Conservation (phyloP, 2,888 invertebrate genomes). For the Trachelus tabidus region DNA sequence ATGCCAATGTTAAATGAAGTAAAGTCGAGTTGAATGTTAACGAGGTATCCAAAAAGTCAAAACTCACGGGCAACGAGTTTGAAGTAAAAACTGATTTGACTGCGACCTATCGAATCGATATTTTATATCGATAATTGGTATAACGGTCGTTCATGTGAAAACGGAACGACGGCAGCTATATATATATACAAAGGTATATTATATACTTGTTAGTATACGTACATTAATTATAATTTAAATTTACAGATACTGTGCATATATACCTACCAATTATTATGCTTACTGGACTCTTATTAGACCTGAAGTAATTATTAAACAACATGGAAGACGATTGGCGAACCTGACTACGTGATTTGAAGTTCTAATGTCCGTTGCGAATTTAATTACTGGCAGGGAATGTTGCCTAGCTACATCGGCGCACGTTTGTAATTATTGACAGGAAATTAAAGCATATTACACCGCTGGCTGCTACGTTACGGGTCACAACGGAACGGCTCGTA, state of each 20-base stretch:
- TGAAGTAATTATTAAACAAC: no score
- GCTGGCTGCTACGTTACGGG: background rate
- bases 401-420: background rate
- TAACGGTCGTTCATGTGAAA: background rate
- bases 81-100: background rate
- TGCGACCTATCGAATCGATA: background rate
- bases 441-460: conserved; percentile 41
- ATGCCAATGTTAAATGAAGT: background rate
- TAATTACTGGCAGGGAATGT: background rate
- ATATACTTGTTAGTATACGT: background rate
- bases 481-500: background rate
- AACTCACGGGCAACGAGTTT: background rate
- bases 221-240: background rate
- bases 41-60: background rate
- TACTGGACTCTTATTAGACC: no score
- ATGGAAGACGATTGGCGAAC: background rate
- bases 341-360: background rate
- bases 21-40: background rate
- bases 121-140: background rate
- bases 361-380: background rate
- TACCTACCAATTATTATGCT: no score
- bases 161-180: background rate
- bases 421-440: conserved; percentile 42
- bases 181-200: background rate
- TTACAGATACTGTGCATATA: no score